A percentile compares a stretch with the other conserved stretches of the same genome.
These are phyloP conservation scores for Gryllus bimaculatus DNA, from an alignment of 1,140 invertebrate species.

Conservation along the genomic window DNA sequence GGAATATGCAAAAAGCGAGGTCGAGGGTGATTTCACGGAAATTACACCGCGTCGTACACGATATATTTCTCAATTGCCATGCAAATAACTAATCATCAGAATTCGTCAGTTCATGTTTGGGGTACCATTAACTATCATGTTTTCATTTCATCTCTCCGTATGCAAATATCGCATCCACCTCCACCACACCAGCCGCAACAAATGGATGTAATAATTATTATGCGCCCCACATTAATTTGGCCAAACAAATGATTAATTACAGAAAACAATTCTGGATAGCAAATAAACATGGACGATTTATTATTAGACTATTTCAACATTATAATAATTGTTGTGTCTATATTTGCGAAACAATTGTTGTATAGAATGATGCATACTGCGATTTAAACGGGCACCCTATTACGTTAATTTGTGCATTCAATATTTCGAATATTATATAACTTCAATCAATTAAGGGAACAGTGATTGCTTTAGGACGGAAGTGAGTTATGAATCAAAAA, in stretches of 20 bases:
- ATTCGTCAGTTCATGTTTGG: background rate
- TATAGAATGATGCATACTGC: no score
- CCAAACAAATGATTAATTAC: constrained; percentile 5
- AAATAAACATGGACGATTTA: background rate
- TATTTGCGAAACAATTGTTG: background rate
- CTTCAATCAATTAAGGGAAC: no score
- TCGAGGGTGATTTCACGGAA: background rate
- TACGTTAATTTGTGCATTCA: no score
- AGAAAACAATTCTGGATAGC: background rate
- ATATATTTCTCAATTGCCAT: background rate
- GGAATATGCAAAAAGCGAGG: no score
- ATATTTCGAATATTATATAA: no score
- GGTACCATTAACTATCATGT: background rate
- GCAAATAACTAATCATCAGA: background rate
- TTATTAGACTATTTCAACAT: background rate
- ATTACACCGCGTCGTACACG: background rate
- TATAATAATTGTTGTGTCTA: background rate
- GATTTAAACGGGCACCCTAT: no score
- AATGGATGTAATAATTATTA: constrained; percentile 2
- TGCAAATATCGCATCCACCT: background rate
- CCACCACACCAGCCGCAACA: background rate
- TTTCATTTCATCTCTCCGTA: background rate
- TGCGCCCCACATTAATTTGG: background rate
- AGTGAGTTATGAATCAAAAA: no score
- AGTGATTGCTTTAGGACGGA: no score